These are phyloP conservation scores for Zaprionus nigranus DNA, from an alignment of 1,140 invertebrate species.

Conservation along the genomic window DNA sequence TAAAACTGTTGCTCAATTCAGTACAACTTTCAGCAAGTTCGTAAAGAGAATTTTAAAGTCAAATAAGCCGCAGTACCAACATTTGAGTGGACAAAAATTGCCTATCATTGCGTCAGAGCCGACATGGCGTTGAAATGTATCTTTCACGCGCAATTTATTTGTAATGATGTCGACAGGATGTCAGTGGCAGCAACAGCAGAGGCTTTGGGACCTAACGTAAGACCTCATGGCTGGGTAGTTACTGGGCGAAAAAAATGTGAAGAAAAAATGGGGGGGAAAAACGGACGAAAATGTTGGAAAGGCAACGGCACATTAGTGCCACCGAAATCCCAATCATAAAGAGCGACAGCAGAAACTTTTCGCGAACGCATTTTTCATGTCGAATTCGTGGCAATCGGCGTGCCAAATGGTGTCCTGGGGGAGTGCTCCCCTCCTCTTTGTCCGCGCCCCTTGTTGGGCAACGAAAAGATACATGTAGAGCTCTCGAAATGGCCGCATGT, in stretches of 20 bases:
- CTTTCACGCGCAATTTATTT: constrained; percentile 82
- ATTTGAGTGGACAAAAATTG: constrained; percentile 22
- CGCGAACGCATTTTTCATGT: constrained; percentile 83
- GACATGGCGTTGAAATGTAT: constrained; percentile 68
- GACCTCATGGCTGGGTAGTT: constrained; percentile 29
- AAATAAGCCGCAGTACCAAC: neutral
- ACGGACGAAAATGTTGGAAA: constrained; percentile 16
- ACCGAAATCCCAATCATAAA: constrained; percentile 79
- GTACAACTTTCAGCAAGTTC: neutral
- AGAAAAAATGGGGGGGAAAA: constrained; percentile 11
- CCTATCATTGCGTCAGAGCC: constrained; percentile 63
- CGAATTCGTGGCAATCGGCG: constrained; percentile 67
- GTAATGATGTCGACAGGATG: constrained; percentile 75
- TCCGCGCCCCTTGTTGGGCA: neutral
- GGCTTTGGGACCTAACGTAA: constrained; percentile 15
- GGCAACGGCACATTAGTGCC: constrained; percentile 78
- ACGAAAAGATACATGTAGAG: constrained; percentile 9
- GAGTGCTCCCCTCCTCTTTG: constrained; percentile 26
- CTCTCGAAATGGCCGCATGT: constrained; percentile 64
- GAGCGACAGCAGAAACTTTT: constrained; percentile 62
- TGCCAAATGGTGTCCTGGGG: constrained; percentile 72
- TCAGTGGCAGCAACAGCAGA: constrained; percentile 38
- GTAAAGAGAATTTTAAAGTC: neutral
- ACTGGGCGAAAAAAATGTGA: constrained; percentile 38
- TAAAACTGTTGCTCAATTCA: neutral